Evolutionary conservation across 2,113 vertebrate species (phyloP).

Genomic region (Neopipo cinnamomea): DNA sequence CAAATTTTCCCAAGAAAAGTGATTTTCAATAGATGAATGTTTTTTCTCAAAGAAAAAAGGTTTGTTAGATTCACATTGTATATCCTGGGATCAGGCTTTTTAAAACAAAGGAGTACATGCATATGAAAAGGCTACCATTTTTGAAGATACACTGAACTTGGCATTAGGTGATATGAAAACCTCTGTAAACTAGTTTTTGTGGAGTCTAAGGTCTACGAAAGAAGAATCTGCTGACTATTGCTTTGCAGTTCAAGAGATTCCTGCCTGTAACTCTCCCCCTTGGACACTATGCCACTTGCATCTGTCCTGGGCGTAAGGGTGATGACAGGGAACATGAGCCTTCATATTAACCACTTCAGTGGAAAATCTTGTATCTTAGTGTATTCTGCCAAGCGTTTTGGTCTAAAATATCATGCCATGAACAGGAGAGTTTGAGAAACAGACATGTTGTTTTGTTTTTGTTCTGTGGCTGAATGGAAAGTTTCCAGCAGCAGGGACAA

Average conservation of each 20-base stretch:
- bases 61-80: not conserved
- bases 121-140: not conserved
- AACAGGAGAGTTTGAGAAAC: not conserved
- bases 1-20: not conserved
- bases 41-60: not conserved
- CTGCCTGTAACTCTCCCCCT: not conserved
- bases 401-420: not conserved
- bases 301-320: not conserved
- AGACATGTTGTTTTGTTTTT: not conserved
- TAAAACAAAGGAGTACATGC: not conserved
- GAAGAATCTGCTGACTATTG: not conserved
- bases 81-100: not conserved
- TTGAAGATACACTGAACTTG: not conserved
- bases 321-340: not conserved
- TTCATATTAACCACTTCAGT: not conserved
- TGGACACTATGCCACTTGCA: not conserved
- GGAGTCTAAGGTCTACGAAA: not conserved
- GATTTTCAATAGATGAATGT: not conserved
- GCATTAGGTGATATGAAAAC: not conserved
- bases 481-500: not conserved
- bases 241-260: not conserved
- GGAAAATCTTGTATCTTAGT: not conserved
- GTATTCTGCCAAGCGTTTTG: not conserved
- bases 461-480: not conserved
- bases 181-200: not conserved